Conservation (phyloP, 1,140 invertebrate genomes). For the Panagrolaimus sp. region DNA sequence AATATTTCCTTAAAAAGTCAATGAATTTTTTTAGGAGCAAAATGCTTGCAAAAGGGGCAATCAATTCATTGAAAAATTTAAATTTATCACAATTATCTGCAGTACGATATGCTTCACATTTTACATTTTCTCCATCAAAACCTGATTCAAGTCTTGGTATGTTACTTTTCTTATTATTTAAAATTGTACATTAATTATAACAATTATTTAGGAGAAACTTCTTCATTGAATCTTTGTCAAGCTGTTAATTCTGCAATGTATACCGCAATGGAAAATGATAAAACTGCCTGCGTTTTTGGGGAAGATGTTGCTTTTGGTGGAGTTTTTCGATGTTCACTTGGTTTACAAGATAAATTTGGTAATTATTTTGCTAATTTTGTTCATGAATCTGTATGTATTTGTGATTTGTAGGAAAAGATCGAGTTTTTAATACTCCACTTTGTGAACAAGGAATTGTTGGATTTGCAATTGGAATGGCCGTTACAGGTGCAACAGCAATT, state of each 20-base stretch:
- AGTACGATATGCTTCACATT: slow-evolving; percentile 25
- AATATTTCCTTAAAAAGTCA: neutral
- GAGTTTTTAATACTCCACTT: slow-evolving; percentile 95
- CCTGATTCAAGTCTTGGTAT: slow-evolving; percentile 30
- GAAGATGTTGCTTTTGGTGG: slow-evolving; percentile 98
- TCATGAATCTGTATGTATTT: neutral
- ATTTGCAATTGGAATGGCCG: slow-evolving; percentile 89
- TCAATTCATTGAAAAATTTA: no score
- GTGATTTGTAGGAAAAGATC: slow-evolving; percentile 65
- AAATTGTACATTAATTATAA: neutral
- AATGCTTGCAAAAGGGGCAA: no score
- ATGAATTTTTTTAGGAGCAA: no score
- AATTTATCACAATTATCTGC: no score
- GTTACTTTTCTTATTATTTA: neutral
- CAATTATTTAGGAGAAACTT: slow-evolving; percentile 59
- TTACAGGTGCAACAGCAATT: slow-evolving; percentile 79
- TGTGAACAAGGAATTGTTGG: slow-evolving; percentile 97
- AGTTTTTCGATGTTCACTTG: slow-evolving; percentile 90
- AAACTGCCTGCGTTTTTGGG: slow-evolving; percentile 79
- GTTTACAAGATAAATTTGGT: slow-evolving; percentile 87
- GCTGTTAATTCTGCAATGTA: slow-evolving; percentile 89
- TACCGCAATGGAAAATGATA: slow-evolving; percentile 73
- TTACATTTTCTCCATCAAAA: slow-evolving; percentile 21
- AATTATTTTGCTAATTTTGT: slow-evolving; percentile 19
- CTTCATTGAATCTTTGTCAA: slow-evolving; percentile 82